Evolutionary conservation across 2,888 invertebrate species (phyloP), one percentile per base, ranked within the genome.

Genomic region (Chorisops tibialis): DNA sequence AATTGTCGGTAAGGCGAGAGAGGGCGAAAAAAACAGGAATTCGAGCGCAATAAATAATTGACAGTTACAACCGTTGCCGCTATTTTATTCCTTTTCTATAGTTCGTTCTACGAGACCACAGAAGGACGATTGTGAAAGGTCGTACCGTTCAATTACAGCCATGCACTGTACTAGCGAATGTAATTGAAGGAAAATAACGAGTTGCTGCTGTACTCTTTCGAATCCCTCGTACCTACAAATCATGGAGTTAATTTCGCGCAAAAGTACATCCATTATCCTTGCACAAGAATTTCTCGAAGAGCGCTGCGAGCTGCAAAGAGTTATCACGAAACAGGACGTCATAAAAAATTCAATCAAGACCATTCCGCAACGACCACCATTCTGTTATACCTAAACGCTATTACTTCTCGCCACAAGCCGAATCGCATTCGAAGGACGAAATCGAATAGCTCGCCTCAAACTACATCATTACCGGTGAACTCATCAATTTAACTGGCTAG

Each of bases 211-310:
- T 14, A 7, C 12, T 5, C 41, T 41, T 41, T 41, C 9, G 41
- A 11, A 16, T 16, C 41, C 16, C 18, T 12, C 11, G 16, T 12
- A 62, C 43, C 37, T 47, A 37, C 45, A 54, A 62, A 62, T 47
- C 56, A 65, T 65, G 65, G 62, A 56, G 59, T 47, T 65, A 65
- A 65, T 59, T 59, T 49, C 49, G 48, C 47, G 45, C 59, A 45
- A 59, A 59, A 21, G 49, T 30, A 22, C 12, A 22, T 54, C 49
- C 56, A 60, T 62, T 64, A 61, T 64, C 59, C 45, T 56, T 50
- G 43, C 11, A 43, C 56, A 56, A 9, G 45, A 24, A 16, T 43
- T n/a, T 24, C 43, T 35, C 43, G 43, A 30, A 45, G 45, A 56
- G 14, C 30, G 21, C 43, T 56, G 30, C 22, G 43, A 30, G 22